Percentiles rank a stretch among this genome's conserved stretches.
phyloP scores from a whole-genome alignment of 2,797 vertebrate species.

The Lycodopsis pacificus region DNA sequence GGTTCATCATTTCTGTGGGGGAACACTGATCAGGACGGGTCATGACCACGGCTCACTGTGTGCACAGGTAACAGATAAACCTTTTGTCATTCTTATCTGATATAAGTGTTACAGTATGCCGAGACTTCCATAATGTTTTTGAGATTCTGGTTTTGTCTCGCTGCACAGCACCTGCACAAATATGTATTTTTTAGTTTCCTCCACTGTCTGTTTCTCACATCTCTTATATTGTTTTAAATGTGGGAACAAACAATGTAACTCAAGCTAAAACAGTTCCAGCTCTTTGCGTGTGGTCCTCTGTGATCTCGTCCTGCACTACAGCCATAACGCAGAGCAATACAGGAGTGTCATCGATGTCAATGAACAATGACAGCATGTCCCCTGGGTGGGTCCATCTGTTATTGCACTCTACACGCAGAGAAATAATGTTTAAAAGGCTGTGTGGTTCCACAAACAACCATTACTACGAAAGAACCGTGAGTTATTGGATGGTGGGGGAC shows the following conservation, averaged over 20 bases:
- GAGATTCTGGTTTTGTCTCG: background rate
- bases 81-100: background rate
- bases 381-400: conserved; percentile 66
- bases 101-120: background rate
- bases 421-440: background rate
- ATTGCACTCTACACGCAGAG: background rate
- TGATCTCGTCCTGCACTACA: background rate
- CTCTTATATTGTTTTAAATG: background rate
- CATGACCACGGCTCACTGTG: conserved; percentile 90
- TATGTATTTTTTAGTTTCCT: background rate
- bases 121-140: background rate
- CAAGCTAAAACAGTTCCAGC: conserved; percentile 16
- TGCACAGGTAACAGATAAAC: conserved; percentile 74
- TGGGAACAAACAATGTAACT: conserved; percentile 4
- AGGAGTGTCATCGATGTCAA: conserved; percentile 49
- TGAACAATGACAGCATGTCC: conserved; percentile 67
- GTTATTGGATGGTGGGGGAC: too few relatives aligned
- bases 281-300: conserved; percentile 16
- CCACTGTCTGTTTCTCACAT: background rate
- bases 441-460: too few relatives aligned
- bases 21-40: conserved; percentile 88
- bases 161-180: background rate
- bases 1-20: conserved; percentile 87
- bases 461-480: too few relatives aligned
- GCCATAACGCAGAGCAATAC: conserved; percentile 71